Evolutionary conservation across 2,113 vertebrate species (phyloP), one percentile per base, ranked within the genome.

Genomic region (Alligator mississippiensis): DNA sequence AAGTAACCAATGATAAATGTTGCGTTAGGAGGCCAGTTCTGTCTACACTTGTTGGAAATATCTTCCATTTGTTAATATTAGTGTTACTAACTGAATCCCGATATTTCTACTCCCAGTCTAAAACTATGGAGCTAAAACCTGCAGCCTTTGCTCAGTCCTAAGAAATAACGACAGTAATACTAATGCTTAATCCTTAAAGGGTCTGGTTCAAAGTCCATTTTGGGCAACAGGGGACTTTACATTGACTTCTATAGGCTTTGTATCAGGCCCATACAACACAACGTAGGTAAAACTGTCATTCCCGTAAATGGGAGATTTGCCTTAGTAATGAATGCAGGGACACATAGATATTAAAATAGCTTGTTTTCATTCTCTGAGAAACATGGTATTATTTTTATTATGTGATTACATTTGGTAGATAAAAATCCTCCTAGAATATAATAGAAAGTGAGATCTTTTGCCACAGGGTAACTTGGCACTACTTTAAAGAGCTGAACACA

Each of bases 401-500:
- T 34, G 18, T 89, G 77, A 76, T 90, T 38, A 70, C 18, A 7
- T 89, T 47, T 93, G 79, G 92, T 74, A 90, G 62, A 28, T 61
- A 34, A 70, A 68, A 68, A 30, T 68, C 66, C 9, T 34, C 14
- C 12, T 68, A 34, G n/a, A 34, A 34, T 30, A 75, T 34, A 72
- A 57, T 2, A 88, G 59, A 74, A 91, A 93, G 66, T 76, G 80
- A 27, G 80, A 89, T 12, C 15, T 30, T 15, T 80, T 91, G 47
- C 84, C 88, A 91, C 72, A 64, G 47, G 63, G 92, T 85, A 70
- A 47, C 81, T 84, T 91, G 79, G 80, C 82, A 34, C 89, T 84
- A 57, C 38, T 55, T 72, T 84, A 82, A 77, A 80, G 77, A 80
- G 88, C 16, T 77, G 82, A 64, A 81, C 27, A 80, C n/a, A 80